Conservation (phyloP, 2,888 invertebrate species). For the Panorpa germanica region DNA sequence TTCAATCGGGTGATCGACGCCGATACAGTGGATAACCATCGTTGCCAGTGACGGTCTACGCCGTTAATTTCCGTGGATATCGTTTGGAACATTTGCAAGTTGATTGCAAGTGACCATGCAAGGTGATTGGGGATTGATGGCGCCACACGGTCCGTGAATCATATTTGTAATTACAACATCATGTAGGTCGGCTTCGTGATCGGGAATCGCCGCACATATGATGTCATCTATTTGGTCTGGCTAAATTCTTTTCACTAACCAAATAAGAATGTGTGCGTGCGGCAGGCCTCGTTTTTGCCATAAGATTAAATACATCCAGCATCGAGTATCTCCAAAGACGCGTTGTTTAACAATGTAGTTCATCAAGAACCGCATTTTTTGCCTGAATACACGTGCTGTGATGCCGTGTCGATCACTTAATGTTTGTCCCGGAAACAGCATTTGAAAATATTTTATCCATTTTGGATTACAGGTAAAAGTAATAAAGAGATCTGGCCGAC, state of each 20-base stretch:
- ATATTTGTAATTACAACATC: slow-evolving; percentile 17
- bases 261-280: slow-evolving; percentile 17
- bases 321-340: slow-evolving; percentile 11
- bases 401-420: too few species aligned
- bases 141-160: slow-evolving; percentile 19
- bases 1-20: slow-evolving; percentile 14
- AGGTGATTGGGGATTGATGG: slow-evolving; percentile 13
- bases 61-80: slow-evolving; percentile 14
- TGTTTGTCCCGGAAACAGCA: too few species aligned
- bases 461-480: too few species aligned
- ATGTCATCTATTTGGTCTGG: slow-evolving; percentile 17
- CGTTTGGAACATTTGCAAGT: slow-evolving; percentile 19
- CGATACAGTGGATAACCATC: slow-evolving; percentile 20
- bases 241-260: slow-evolving; percentile 16
- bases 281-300: slow-evolving; percentile 19
- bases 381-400: too few species aligned
- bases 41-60: slow-evolving; percentile 17
- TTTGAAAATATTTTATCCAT: too few species aligned
- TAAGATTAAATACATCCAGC: slow-evolving; percentile 15
- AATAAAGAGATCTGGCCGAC: too few species aligned
- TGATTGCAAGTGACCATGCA: too few species aligned
- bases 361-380: slow-evolving; percentile 9
- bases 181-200: slow-evolving; percentile 12
- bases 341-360: slow-evolving; percentile 8
- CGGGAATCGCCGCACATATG: slow-evolving; percentile 15